Conservation (phyloP, 2,113 vertebrate genomes). For the Lichenostomus cassidix region DNA sequence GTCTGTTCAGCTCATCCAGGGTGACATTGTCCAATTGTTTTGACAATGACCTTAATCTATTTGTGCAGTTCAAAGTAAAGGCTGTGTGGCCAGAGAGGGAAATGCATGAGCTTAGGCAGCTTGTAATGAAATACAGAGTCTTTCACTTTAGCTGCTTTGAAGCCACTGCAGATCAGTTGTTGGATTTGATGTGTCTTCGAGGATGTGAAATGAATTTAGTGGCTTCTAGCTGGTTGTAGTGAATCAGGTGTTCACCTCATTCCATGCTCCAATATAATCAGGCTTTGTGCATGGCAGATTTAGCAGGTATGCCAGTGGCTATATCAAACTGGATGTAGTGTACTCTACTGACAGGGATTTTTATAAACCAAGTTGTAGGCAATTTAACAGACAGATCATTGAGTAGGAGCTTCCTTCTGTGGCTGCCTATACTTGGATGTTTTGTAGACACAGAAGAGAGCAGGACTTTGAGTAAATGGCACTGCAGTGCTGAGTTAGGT, state of each 20-base stretch:
- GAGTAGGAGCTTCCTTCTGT: neutral
- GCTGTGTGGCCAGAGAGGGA: neutral
- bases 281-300: neutral
- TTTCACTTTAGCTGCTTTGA: conserved; percentile 11
- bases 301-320: neutral
- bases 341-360: neutral
- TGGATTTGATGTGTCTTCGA: neutral
- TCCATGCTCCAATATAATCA: neutral
- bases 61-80: conserved; percentile 6
- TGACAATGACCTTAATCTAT: conserved; percentile 47
- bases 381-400: neutral
- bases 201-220: neutral
- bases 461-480: neutral
- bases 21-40: conserved; percentile 3
- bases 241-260: neutral
- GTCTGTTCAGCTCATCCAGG: neutral
- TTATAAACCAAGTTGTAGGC: neutral
- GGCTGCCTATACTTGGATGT: neutral
- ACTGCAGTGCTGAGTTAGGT: neutral
- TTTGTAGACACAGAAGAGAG: neutral
- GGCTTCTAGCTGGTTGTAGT: neutral
- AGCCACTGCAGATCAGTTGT: conserved; percentile 10
- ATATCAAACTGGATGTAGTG: neutral
- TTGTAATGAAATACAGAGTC: conserved; percentile 12
- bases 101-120: conserved; percentile 9